phyloP scores from a whole-genome alignment of 2,113 vertebrate species.

The Sialia sialis region DNA sequence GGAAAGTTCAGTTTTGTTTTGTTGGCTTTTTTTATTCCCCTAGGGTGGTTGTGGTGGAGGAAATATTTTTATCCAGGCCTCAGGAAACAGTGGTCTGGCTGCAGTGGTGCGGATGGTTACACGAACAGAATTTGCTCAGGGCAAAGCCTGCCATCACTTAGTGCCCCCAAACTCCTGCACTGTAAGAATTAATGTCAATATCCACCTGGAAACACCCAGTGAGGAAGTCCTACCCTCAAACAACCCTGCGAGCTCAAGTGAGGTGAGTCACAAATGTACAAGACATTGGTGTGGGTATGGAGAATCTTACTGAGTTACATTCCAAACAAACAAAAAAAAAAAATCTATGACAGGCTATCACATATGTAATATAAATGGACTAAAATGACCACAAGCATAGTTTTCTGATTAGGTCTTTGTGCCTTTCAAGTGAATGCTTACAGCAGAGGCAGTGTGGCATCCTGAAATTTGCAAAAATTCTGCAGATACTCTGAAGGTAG shows the following conservation, averaged over 20 bases:
- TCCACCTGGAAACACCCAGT: background rate
- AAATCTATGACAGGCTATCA: background rate
- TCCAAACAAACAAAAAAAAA: background rate
- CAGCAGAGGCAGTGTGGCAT: background rate
- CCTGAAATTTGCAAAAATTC: background rate
- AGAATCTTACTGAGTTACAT: background rate
- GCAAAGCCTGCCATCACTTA: background rate
- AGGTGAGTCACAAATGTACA: background rate
- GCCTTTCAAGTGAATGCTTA: background rate
- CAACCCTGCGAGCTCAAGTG: background rate
- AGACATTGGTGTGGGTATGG: background rate
- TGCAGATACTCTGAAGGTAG: background rate
- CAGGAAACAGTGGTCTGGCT: slow-evolving; percentile 75
- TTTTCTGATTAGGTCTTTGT: background rate
- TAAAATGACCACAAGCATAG: background rate
- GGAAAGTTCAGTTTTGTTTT: slow-evolving; percentile 65
- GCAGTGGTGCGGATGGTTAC: slow-evolving; percentile 6
- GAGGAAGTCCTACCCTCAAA: background rate
- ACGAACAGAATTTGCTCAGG: slow-evolving; percentile 46
- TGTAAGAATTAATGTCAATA: background rate
- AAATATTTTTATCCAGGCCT: slow-evolving; percentile 77
- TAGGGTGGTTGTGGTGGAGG: slow-evolving; percentile 66
- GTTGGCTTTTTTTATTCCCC: slow-evolving; percentile 47
- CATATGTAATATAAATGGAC: background rate
- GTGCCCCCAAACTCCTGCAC: background rate